Conservation (phyloP, 2,888 invertebrate genomes). For the Mantis religiosa region DNA sequence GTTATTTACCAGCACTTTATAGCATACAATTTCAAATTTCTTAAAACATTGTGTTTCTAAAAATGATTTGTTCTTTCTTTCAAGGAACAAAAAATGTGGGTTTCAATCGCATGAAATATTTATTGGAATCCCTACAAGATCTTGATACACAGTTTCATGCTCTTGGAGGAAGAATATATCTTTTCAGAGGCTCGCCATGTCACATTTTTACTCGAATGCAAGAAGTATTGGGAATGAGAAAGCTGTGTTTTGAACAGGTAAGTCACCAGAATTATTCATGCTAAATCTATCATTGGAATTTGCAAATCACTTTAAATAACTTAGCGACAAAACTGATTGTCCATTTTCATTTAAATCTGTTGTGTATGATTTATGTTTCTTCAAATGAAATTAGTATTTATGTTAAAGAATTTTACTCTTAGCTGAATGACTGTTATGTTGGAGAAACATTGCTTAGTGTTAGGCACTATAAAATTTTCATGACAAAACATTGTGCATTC, state of each 20-base stretch:
- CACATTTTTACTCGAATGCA: conserved; percentile 55
- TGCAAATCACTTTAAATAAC: no score
- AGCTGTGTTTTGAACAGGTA: conserved; percentile 45
- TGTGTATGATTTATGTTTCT: no score
- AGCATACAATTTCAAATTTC: background rate
- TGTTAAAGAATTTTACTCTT: no score
- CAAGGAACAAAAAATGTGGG: conserved; percentile 60
- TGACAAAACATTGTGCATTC: no score
- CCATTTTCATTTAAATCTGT: no score
- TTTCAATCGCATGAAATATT: conserved; percentile 65
- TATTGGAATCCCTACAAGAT: conserved; percentile 62
- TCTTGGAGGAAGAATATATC: conserved; percentile 55
- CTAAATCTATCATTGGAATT: background rate
- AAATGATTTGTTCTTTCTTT: conserved; percentile 21
- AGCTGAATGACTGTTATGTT: no score
- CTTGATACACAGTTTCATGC: conserved; percentile 56
- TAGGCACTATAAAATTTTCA: no score
- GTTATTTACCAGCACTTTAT: no score
- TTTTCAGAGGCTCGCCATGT: conserved; percentile 59
- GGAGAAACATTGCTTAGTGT: no score
- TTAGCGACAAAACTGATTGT: no score
- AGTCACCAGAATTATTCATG: background rate
- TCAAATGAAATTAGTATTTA: no score
- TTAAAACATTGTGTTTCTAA: background rate
- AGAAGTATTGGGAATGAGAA: conserved; percentile 52